Base-by-base conservation (phyloP, 2,888 invertebrate species). In the Tridacna crocea region DNA sequence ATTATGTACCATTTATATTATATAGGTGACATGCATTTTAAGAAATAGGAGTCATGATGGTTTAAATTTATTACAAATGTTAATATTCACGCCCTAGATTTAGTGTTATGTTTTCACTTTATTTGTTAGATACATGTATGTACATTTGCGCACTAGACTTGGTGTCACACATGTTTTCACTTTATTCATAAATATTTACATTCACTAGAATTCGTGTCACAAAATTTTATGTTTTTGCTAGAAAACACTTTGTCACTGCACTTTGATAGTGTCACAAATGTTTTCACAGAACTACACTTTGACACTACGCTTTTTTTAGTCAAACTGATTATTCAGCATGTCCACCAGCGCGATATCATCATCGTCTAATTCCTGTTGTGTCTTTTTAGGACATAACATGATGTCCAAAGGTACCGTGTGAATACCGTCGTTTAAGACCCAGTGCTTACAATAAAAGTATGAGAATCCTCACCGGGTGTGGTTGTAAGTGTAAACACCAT, bases 381-480 rank as follows among this genome's bases (percentile, higher is more conserved):
- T 12, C 24, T 61, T 77, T 51, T 65, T 58, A 11, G 82, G 82
- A 68, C 77, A 82, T 24, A 82, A 51, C 4, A 48, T 22, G 36
- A 77, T 75, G 27, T 75, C 77, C 26, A 78, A 47, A 15, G 82
- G 77, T 36, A 72, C 70, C 12, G 82, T 82, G 22, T 75, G 48
- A 24, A 82, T 72, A 2, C 78, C 77, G 46, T 78, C 77, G 27
- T 82, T 66, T 17, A 82, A 68, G 24, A 82, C 82, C 26, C 48
- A 19, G 15, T 74, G n/a, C 47, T 82, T 82, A 48, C 82, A 78
- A 65, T 77, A 82, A 75, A 82, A 78, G 66, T 82, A 82, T 3
- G 82, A 82, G 46, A 82, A 78, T 15, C 78, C 77, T 0, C 72
- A 58, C 26, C 78, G 36, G 12, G 48, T 65, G 63, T 82, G 82